These are phyloP conservation scores for Numenius arquata DNA, from an alignment of 2,113 vertebrate genomes.

Conservation along the genomic window DNA sequence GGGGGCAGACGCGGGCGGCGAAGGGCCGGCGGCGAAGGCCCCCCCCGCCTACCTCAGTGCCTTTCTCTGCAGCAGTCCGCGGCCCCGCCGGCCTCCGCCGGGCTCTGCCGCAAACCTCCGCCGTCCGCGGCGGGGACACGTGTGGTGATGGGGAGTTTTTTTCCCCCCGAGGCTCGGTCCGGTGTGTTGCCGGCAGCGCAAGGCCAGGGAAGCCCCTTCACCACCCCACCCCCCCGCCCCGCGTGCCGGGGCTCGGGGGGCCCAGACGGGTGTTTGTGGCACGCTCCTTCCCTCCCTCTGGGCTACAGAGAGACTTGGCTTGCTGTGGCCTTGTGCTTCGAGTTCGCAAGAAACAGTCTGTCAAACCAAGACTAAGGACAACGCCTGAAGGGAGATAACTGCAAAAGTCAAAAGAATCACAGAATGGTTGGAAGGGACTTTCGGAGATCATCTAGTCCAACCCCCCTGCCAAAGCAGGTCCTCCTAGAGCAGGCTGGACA, in stretches of 20 bases:
- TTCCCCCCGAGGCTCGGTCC: background rate
- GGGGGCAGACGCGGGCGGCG: background rate
- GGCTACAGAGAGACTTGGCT: background rate
- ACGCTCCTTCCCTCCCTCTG: background rate
- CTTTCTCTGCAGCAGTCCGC: no score
- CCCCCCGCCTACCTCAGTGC: background rate
- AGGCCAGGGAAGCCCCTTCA: background rate
- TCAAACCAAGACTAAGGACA: background rate
- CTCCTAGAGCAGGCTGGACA: background rate
- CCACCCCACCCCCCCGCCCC: no score
- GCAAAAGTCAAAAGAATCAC: background rate
- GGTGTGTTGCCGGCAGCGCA: background rate
- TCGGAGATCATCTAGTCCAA: background rate
- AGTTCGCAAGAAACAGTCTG: background rate
- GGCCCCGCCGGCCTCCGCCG: background rate
- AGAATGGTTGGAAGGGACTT: background rate
- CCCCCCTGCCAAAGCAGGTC: background rate
- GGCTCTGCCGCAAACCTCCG: background rate
- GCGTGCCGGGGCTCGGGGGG: background rate
- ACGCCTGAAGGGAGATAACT: rapidly evolving
- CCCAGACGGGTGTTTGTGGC: background rate
- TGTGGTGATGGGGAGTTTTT: no score
- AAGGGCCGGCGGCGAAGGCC: no score
- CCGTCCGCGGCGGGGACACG: background rate
- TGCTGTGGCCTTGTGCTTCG: background rate